Conservation (phyloP, 2,113 vertebrate species). For the Bungarus multicinctus region DNA sequence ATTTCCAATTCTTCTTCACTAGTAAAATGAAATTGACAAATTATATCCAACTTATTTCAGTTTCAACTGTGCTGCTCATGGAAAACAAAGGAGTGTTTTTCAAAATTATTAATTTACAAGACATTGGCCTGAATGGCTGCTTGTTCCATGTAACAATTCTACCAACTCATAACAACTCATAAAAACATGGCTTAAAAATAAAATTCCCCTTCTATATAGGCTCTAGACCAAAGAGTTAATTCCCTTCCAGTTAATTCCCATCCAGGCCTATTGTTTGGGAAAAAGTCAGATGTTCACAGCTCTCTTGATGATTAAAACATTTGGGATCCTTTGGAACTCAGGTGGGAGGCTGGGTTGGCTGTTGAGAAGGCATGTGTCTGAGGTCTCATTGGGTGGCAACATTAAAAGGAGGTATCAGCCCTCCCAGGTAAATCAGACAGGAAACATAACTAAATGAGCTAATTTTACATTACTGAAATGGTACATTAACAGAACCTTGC, state of each 20-base stretch:
- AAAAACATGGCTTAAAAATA: background rate
- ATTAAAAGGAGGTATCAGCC: background rate
- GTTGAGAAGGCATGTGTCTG: background rate
- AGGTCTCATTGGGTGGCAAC: background rate
- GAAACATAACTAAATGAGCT: too few species aligned
- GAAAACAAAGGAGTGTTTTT: background rate
- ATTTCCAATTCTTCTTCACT: too few species aligned
- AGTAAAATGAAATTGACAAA: too few species aligned
- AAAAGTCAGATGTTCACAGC: background rate
- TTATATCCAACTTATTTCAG: too few species aligned
- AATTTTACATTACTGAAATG: too few species aligned
- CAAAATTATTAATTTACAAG: background rate
- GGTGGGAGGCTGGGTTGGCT: background rate
- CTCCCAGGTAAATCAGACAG: too few species aligned
- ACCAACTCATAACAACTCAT: background rate
- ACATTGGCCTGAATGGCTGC: background rate
- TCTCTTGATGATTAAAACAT: background rate
- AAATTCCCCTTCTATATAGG: background rate
- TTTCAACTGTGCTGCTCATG: background rate
- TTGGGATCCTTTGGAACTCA: background rate
- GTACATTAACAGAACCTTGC: too few species aligned
- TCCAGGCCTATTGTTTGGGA: background rate
- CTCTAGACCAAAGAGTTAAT: background rate
- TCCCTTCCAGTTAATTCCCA: background rate
- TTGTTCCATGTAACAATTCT: background rate